These are phyloP conservation scores for Lamproptera curius DNA, from an alignment of 2,888 invertebrate genomes.

Conservation along the genomic window DNA sequence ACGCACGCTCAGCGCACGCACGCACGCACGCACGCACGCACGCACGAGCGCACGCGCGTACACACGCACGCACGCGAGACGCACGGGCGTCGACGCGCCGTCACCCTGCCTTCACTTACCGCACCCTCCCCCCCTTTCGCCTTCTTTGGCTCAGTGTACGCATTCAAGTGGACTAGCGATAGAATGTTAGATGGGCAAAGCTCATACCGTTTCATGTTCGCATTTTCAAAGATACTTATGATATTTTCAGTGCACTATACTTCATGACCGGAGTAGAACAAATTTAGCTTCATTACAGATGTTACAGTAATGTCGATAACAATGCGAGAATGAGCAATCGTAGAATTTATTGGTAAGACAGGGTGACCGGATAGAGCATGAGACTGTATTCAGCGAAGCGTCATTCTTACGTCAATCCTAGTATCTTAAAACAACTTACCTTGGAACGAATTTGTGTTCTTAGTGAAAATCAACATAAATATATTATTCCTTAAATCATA, in stretches of 20 bases:
- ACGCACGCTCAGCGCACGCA: slow-evolving; percentile 24
- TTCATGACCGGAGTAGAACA: slow-evolving; percentile 4
- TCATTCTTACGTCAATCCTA: slow-evolving; percentile 28
- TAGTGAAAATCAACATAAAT: slow-evolving; percentile 27
- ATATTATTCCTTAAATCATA: slow-evolving; percentile 26
- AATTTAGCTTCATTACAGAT: slow-evolving; percentile 12
- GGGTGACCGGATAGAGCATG: slow-evolving; percentile 47
- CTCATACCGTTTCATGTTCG: slow-evolving; percentile 14
- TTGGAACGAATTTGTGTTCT: slow-evolving; percentile 14
- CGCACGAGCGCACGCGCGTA: slow-evolving; percentile 22
- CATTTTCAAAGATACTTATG: slow-evolving; percentile 2
- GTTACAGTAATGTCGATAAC: slow-evolving; percentile 3
- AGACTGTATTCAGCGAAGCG: slow-evolving; percentile 41
- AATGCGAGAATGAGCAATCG: slow-evolving; percentile 12
- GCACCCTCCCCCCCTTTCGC: slow-evolving; percentile 2
- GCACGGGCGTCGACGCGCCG: slow-evolving; percentile 13
- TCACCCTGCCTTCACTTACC: slow-evolving; percentile 31
- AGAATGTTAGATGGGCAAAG: slow-evolving; percentile 17
- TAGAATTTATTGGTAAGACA: slow-evolving; percentile 36
- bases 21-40: slow-evolving; percentile 22
- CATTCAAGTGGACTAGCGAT: slow-evolving; percentile 2
- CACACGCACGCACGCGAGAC: slow-evolving; percentile 19
- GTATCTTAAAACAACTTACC: slow-evolving; percentile 22
- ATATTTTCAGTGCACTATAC: slow-evolving; percentile 11
- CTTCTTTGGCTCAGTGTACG: background rate